Base-by-base conservation (phyloP, 1,140 invertebrate genomes). In the honey bee (Apis mellifera) region DNA sequence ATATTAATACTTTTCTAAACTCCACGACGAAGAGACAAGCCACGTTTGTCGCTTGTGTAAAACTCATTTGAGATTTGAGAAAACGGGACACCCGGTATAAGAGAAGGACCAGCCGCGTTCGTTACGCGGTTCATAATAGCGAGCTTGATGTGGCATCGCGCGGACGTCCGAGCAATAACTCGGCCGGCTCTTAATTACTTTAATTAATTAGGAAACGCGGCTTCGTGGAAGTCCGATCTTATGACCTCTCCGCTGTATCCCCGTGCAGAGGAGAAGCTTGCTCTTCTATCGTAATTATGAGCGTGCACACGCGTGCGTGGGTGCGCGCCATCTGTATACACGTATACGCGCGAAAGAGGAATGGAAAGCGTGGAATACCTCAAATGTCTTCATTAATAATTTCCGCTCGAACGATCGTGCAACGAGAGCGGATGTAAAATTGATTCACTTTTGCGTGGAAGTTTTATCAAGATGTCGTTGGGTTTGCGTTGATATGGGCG, bases 141-240 rank as follows among this genome's bases (percentile, higher is more conserved):
- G 86, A 85, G 85, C 85, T 85, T 88, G 89, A 89, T 90, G 85
- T 82, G 90, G 88, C 88, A 89, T 83, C 84, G 84, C 86, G 84
- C 87, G 88, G 78, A 89, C 87, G 88, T 86, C 86, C 84, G 72
- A 88, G 91, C 90, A 92, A 92, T 92, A 93, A 93, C 90, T 93
- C 90, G 90, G 89, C 88, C 87, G 83, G 88, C 87, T 80, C 90
- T 90, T 92, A 92, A 93, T 93, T 92, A 92, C 90, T 92, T 93
- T 91, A 93, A 92, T 93, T 93, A 93, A 93, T 93, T 91, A 93
- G 91, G 90, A 91, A 92, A 89, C 85, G 89, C 85, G 88, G 87
- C 87, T 91, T 91, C 91, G 91, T 90, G 90, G 88, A 92, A 92
- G 91, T 91, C 89, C 91, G 83, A 92, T 92, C 90, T 91, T 91